These are phyloP conservation scores for Brienomyrus longianalis DNA, from an alignment of 2,113 vertebrate species.

Conservation along the genomic window DNA sequence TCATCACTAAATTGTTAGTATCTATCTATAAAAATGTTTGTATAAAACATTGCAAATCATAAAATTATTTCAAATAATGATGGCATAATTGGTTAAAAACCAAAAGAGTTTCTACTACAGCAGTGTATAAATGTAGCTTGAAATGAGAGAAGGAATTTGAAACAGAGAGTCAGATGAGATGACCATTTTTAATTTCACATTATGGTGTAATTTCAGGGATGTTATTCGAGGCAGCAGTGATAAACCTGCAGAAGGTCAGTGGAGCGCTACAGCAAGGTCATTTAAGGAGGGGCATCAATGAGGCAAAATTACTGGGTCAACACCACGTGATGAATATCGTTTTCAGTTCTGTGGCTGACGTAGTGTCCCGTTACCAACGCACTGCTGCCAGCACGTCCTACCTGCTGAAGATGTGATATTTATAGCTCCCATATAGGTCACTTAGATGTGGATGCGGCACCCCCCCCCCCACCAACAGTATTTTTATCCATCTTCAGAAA, in stretches of 20 bases:
- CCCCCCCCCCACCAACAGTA: background rate
- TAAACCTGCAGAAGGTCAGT: background rate
- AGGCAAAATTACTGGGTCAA: slow-evolving; percentile 13
- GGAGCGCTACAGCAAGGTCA: slow-evolving; percentile 15
- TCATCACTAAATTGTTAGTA: background rate
- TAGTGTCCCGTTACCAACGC: background rate
- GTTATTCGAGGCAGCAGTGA: background rate
- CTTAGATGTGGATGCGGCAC: slow-evolving; percentile 15
- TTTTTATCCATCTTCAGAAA: slow-evolving; percentile 5
- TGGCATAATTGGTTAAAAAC: background rate
- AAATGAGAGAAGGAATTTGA: background rate
- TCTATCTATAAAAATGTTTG: background rate
- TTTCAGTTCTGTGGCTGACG: background rate
- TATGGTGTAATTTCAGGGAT: background rate
- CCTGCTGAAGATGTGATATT: slow-evolving; percentile 25
- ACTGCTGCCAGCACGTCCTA: slow-evolving; percentile 1
- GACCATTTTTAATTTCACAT: background rate
- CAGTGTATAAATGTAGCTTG: background rate
- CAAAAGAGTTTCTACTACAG: background rate
- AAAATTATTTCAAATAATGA: background rate
- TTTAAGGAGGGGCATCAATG: slow-evolving; percentile 32
- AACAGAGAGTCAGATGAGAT: background rate
- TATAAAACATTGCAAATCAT: background rate
- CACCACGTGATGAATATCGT: slow-evolving; percentile 38
- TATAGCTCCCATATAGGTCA: slow-evolving; percentile 37